Conservation (phyloP, 2,797 vertebrate genomes). For the Cichlasoma orientale region DNA sequence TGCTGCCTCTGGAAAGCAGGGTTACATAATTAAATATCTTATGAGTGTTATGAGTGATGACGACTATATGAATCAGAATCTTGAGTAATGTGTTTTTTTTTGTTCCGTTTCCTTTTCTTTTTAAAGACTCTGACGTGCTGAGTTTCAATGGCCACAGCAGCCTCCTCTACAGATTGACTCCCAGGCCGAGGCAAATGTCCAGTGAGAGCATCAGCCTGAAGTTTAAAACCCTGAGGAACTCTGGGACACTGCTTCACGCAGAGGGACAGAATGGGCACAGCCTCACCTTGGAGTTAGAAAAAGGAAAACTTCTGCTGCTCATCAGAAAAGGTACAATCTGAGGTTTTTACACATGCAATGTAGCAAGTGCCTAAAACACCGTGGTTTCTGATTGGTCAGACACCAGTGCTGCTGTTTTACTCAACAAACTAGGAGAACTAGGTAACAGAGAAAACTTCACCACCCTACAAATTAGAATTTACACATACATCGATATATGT, state of each 20-base stretch:
- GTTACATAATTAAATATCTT: not conserved
- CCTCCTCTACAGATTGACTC: conserved; percentile 85
- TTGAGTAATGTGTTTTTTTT: not conserved
- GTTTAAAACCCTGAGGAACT: conserved; percentile 90
- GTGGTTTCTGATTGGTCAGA: no score
- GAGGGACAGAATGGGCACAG: conserved; percentile 82
- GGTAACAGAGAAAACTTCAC: no score
- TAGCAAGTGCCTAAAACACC: not conserved
- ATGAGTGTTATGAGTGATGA: not conserved
- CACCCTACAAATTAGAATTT: no score
- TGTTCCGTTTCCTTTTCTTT: not conserved
- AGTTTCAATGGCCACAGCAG: conserved; percentile 88
- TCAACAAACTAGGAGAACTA: not conserved
- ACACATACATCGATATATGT: no score
- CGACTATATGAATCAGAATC: not conserved
- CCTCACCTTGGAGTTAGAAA: conserved; percentile 84
- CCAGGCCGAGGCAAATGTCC: conserved; percentile 70
- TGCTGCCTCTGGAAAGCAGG: not conserved
- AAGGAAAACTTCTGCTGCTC: conserved; percentile 87
- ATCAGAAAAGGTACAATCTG: conserved; percentile 85
- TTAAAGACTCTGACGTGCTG: conserved; percentile 87
- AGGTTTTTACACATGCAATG: not conserved
- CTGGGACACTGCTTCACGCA: conserved; percentile 87
- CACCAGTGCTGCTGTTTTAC: not conserved
- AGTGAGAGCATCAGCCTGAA: conserved; percentile 87